Evolutionary conservation across 2,797 vertebrate species (phyloP).

Genomic region (Alcedo atthis): DNA sequence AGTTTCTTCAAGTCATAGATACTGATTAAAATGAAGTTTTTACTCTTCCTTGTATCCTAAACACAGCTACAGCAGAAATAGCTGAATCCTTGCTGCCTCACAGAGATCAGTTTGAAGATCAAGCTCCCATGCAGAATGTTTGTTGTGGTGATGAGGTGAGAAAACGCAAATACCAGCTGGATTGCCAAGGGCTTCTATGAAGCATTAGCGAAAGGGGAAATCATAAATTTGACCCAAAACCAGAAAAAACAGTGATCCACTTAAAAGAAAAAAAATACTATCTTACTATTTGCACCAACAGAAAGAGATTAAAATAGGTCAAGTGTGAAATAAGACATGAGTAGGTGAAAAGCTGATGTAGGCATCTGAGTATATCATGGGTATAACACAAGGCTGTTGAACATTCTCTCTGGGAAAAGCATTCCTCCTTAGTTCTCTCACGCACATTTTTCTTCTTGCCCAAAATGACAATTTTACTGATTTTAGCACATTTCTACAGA

Average conservation of each 20-base stretch:
- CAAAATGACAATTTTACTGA: not conserved
- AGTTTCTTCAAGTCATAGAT: not conserved
- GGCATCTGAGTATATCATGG: not conserved
- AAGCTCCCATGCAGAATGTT: not conserved
- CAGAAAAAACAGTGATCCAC: not conserved
- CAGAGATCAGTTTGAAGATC: not conserved
- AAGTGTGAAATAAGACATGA: not conserved
- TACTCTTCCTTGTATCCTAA: not conserved
- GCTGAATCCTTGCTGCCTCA: not conserved
- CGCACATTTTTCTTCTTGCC: not conserved
- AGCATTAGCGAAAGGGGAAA: not conserved
- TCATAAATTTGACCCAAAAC: not conserved
- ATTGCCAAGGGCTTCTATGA: not conserved
- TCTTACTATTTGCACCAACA: not conserved
- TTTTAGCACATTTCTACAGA: not conserved
- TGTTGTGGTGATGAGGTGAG: not conserved
- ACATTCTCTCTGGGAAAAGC: not conserved
- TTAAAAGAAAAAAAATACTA: not conserved
- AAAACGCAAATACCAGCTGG: not conserved
- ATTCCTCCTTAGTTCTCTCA: not conserved
- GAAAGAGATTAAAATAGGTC: not conserved
- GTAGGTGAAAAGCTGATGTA: not conserved
- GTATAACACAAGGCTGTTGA: not conserved
- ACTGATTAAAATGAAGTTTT: constrained; percentile 5
- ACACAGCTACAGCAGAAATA: not conserved